A percentile compares a stretch with the other conserved stretches of the same genome.
phyloP scores from a whole-genome alignment of 2,888 invertebrate species.

The Tiliacea citrago region DNA sequence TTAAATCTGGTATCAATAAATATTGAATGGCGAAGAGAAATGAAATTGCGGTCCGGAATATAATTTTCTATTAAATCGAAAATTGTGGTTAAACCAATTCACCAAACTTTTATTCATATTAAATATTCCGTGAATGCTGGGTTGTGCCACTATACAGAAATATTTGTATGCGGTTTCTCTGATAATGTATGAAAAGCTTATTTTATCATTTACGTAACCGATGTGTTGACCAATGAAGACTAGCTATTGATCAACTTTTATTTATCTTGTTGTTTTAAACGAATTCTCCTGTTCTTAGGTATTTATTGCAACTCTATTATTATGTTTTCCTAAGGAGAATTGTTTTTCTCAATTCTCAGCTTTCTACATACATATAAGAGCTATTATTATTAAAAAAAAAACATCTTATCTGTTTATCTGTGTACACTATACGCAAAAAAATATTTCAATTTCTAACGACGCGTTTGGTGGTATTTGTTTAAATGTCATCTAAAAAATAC shows the following conservation, averaged over 20 bases:
- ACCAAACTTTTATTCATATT: conserved; percentile 12
- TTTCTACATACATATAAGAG: conserved; percentile 54
- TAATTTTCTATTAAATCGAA: conserved; percentile 28
- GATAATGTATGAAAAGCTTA: no score
- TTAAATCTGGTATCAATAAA: conserved; percentile 32
- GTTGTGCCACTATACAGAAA: not conserved
- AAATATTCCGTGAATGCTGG: not conserved
- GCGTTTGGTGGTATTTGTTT: not conserved
- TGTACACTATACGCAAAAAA: no score
- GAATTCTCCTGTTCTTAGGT: not conserved
- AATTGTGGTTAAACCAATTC: conserved; percentile 21
- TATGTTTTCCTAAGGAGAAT: conserved; percentile 64
- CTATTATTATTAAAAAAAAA: no score
- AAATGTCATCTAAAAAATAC: not conserved
- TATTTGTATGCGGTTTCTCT: conserved; percentile 3
- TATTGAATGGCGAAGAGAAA: conserved; percentile 34
- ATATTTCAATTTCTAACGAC: not conserved
- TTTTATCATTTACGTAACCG: not conserved
- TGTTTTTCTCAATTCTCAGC: conserved; percentile 68
- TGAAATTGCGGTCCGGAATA: conserved; percentile 23
- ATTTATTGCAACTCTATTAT: conserved; percentile 48
- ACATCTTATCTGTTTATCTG: no score
- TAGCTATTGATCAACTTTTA: not conserved
- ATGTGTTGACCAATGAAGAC: not conserved
- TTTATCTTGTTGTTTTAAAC: not conserved